A percentile compares a stretch with the other conserved stretches of the same genome.
Conservation (phyloP, 2,888 invertebrate species). For the Cartodere bifasciata region DNA sequence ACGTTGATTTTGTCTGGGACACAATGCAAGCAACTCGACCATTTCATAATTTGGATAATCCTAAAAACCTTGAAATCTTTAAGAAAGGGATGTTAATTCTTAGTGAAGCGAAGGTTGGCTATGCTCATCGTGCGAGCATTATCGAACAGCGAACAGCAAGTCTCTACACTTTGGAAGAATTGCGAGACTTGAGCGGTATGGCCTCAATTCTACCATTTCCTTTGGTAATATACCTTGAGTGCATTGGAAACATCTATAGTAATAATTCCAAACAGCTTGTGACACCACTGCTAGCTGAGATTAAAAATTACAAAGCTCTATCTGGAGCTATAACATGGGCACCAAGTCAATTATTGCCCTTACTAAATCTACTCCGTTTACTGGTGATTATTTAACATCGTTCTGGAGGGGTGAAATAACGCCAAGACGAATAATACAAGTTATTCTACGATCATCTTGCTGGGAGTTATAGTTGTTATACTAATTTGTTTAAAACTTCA, state of each 20-base stretch:
- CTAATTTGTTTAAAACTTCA: no score
- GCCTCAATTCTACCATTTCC: conserved; percentile 11
- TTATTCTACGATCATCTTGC: no score
- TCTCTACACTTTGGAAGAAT: conserved; percentile 13
- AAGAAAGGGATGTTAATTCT: conserved; percentile 16
- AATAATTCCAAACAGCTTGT: conserved; percentile 9
- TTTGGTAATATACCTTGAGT: conserved; percentile 10
- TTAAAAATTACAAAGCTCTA: conserved; percentile 3
- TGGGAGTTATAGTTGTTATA: no score
- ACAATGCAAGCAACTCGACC: conserved; percentile 16
- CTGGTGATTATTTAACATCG: no score
- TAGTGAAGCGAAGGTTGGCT: conserved; percentile 14
- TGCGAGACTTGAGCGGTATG: conserved; percentile 14
- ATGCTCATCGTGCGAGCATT: conserved; percentile 14
- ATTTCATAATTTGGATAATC: conserved; percentile 12
- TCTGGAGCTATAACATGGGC: conserved; percentile 6
- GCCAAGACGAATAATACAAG: conserved; percentile 11
- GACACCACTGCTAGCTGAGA: conserved; percentile 10
- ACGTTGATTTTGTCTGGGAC: conserved; percentile 15
- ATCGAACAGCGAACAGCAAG: conserved; percentile 15
- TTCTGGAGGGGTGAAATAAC: conserved; percentile 3
- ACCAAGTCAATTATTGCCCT: conserved; percentile 2
- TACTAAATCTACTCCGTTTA: conserved; percentile 1
- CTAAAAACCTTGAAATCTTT: conserved; percentile 12
- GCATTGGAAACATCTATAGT: conserved; percentile 7